Conservation (phyloP, 2,888 invertebrate species). For the Fragum whitleyi region DNA sequence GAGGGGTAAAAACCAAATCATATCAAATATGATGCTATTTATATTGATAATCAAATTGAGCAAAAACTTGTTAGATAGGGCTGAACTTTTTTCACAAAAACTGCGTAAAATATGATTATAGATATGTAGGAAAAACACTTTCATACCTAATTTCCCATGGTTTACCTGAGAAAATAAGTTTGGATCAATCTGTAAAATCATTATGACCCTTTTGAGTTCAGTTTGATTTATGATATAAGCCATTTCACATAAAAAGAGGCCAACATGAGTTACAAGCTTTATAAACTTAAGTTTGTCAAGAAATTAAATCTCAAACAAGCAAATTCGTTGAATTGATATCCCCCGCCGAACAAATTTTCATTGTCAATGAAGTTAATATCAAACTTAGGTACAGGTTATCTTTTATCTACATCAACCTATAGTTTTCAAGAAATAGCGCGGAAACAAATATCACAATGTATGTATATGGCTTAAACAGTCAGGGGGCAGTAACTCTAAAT, state of each 20-base stretch:
- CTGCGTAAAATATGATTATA: too few species aligned
- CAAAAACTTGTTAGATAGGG: slow-evolving; percentile 4
- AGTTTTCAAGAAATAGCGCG: too few species aligned
- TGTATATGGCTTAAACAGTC: too few species aligned
- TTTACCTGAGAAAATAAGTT: slow-evolving; percentile 1
- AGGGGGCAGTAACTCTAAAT: too few species aligned
- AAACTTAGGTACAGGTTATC: too few species aligned
- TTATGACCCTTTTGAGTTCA: background rate
- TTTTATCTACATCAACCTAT: too few species aligned
- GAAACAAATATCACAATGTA: too few species aligned
- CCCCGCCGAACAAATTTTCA: too few species aligned
- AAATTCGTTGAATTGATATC: too few species aligned
- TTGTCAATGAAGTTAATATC: too few species aligned
- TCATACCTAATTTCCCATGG: slow-evolving; percentile 10
- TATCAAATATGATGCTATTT: background rate
- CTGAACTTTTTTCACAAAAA: background rate
- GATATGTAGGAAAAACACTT: background rate
- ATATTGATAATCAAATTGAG: slow-evolving; percentile 1
- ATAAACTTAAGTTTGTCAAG: too few species aligned
- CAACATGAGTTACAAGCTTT: background rate
- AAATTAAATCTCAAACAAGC: too few species aligned
- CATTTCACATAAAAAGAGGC: background rate
- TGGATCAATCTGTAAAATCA: background rate
- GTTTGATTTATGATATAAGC: background rate
- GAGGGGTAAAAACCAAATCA: background rate